Base-by-base conservation (phyloP, 2,113 vertebrate genomes). In the Centropus bengalensis region DNA sequence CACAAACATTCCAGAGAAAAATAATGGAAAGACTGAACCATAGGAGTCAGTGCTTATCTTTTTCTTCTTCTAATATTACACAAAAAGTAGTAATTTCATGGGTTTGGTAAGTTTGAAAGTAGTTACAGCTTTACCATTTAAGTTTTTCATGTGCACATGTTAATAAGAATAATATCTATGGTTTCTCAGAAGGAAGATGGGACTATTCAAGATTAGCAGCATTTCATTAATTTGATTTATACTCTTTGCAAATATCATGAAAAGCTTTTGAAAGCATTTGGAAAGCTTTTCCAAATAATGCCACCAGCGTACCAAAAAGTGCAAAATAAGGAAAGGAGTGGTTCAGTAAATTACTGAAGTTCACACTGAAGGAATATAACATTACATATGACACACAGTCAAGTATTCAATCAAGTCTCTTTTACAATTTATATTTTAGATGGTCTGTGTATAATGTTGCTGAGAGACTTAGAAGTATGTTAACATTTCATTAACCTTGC, bases 401-500 rank as follows among this genome's bases (percentile, higher is more conserved):
- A 27, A 89, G n/a, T 87, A 80, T 91, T 93, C 78, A 95, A 52
- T 93, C 66, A 96, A 44, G 14, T 79, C 63, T 80, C 66, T 96
- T 94, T 96, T 74, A 93, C 56, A 96, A 96, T 95, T 94, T 90
- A 88, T 92, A 95, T 94, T 96, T 77, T 84, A 1, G 2, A 81
- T 93, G 74, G 86, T 81, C 47, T 94, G 32, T 93, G 64, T 67
- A 85, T 78, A 96, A 80, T 96, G 77, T 82, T 89, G 71, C 96
- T 30, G 13, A 85, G 94, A 90, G 87, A 95, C n/a, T 89, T 96
- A 77, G 62, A 93, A 90, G 30, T 89, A 94, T 94, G 88, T 96
- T 96, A 97, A 92, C 75, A 91, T 97, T 95, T 96, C 90, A 88
- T 96, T 96, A 87, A 54, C 97, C 58, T 93, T 95, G 73, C 56